Conservation (phyloP, 2,113 vertebrate species). For the Marmota flaviventris region DNA sequence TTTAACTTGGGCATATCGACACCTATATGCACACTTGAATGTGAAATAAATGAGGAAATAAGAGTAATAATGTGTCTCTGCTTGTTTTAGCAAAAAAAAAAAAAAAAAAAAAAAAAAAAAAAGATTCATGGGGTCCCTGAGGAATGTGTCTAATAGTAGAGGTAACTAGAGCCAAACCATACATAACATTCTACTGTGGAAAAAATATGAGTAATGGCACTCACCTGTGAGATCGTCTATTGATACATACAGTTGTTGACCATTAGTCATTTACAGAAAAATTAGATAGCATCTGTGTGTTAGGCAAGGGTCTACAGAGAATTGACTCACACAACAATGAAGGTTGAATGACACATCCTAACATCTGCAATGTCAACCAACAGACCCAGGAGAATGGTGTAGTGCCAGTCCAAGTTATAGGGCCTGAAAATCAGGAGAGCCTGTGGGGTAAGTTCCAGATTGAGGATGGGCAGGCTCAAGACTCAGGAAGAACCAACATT, state of each 20-base stretch:
- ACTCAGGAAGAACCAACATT: not conserved
- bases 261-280: not conserved
- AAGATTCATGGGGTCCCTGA: not conserved
- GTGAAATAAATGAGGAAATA: not conserved
- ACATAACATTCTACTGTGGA: not conserved
- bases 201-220: not conserved
- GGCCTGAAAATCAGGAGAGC: not conserved
- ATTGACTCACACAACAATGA: not conserved
- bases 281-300: not conserved
- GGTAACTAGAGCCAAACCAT: not conserved
- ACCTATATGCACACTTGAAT: not conserved
- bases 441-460: no score
- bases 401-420: not conserved
- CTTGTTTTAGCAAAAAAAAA: not conserved
- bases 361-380: not conserved
- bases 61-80: not conserved
- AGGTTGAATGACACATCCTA: not conserved
- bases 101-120: not conserved
- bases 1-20: not conserved
- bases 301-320: not conserved
- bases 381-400: not conserved
- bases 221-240: not conserved
- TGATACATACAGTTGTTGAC: not conserved
- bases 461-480: accelerated
- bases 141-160: not conserved